Base-by-base conservation (phyloP, 2,113 vertebrate genomes). In the Nicator chloris region DNA sequence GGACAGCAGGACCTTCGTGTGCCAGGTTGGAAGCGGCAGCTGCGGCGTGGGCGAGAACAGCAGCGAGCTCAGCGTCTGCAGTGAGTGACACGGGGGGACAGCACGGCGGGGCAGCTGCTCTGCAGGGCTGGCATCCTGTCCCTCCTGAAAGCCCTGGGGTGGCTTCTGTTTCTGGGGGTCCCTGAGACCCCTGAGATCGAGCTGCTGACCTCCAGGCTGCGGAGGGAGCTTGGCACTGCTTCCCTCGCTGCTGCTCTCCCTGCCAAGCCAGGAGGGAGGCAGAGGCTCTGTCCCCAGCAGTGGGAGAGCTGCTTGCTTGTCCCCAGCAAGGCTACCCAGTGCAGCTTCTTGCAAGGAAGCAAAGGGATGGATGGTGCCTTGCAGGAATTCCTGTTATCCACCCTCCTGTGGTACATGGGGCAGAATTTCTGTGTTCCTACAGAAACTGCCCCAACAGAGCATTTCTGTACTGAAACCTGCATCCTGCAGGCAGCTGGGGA, bases 31-130 rank as follows among this genome's bases (percentile, higher is more conserved):
- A 60, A 93, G 86, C 1, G 82, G 96, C 13, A 56, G 87, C 24
- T 72, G 51, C 0, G 9, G 87, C 1, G 6, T 3, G 3, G 92
- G 19, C 2, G 98, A 99, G 92, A 98, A 97, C 86, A 91, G 9
- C 4, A 98, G 98, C 2, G 92, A 90, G 65, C 98, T 99, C 57
- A 96, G 11, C 0, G 96, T 99, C 65, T 99, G 98, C 86, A 98
- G 99, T 99, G 97, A 98, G 98, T 96, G 70, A 9, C 4, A 27
- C 37, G 19, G 47, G 50, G 27, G 73, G 31, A 70, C 47, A 20
- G 77, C 72, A 6, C 0, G 1, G 53, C 49, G 9, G 28, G 35
- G 47, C 40, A 4, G 23, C 45, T 4, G 9, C 16, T 9, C 35
- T 10, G 18, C 0, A 0, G 39, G 40, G 40, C 42, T 11, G 4